Percentiles rank a stretch among this genome's conserved stretches.
phyloP scores from a whole-genome alignment of 1,140 invertebrate genomes.

The Leptopilina boulardi region DNA sequence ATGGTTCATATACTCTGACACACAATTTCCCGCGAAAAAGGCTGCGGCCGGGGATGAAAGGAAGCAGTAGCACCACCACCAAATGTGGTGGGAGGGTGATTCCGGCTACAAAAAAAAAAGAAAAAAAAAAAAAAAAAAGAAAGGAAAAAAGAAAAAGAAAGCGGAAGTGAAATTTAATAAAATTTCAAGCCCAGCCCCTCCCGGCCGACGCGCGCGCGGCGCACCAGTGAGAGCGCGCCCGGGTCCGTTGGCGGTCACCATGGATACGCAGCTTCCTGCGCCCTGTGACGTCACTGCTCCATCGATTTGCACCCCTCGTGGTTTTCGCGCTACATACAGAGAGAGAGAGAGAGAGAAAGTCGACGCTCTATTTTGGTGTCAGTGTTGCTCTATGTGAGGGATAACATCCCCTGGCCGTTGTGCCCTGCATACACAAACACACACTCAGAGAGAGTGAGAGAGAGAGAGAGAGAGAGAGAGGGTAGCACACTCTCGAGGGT shows the following conservation, averaged over 20 bases:
- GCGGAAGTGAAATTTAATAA: slow-evolving; percentile 75
- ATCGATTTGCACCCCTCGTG: slow-evolving; percentile 72
- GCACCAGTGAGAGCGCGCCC: slow-evolving; percentile 58
- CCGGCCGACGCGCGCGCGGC: slow-evolving; percentile 49
- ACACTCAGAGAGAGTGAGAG: slow-evolving; percentile 21
- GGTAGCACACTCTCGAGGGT: slow-evolving; percentile 39
- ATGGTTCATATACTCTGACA: slow-evolving; percentile 24
- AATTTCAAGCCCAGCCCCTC: slow-evolving; percentile 70
- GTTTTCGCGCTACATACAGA: slow-evolving; percentile 50
- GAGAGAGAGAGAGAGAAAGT: slow-evolving; percentile 33
- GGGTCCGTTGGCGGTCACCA: slow-evolving; percentile 75
- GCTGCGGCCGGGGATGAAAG: slow-evolving; percentile 12
- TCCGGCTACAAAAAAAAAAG: no score
- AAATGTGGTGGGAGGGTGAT: no score
- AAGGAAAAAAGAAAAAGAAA: slow-evolving; percentile 60
- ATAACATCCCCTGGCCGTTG: slow-evolving; percentile 26
- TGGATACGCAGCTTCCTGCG: slow-evolving; percentile 73
- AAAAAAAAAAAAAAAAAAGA: slow-evolving; percentile 61
- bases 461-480: no score
- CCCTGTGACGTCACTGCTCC: slow-evolving; percentile 75
- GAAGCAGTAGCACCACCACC: background rate
- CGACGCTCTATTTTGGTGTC: background rate
- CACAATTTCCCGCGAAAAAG: slow-evolving; percentile 28
- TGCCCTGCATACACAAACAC: slow-evolving; percentile 28
- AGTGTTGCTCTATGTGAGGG: slow-evolving; percentile 25